Conservation (phyloP, 2,797 vertebrate genomes). For the Pangasius djambal region DNA sequence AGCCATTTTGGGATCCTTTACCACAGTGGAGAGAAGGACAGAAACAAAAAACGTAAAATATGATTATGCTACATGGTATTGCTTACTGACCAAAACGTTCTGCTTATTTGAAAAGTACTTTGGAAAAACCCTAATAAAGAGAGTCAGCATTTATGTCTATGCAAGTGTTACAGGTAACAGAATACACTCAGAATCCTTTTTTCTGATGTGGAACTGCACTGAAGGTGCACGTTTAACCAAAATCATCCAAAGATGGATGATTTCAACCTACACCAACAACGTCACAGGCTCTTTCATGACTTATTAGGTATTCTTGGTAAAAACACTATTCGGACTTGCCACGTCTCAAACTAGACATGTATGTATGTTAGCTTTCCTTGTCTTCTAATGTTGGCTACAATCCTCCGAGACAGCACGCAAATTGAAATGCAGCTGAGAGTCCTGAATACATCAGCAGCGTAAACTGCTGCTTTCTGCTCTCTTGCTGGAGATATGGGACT, state of each 20-base stretch:
- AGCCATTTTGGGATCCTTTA: slow-evolving; percentile 10
- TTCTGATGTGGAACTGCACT: not conserved
- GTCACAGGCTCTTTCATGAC: not conserved
- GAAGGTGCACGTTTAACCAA: not conserved
- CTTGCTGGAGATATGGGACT: slow-evolving; percentile 33
- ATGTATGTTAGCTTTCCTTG: slow-evolving; percentile 8
- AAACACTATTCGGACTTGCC: not conserved
- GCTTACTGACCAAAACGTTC: not conserved
- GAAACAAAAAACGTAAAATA: not conserved
- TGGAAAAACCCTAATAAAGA: not conserved
- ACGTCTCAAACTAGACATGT: not conserved
- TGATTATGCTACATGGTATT: not conserved
- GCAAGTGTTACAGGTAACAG: not conserved
- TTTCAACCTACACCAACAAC: not conserved
- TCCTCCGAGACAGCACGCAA: not conserved
- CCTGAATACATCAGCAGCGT: slow-evolving; percentile 25
- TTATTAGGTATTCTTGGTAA: not conserved
- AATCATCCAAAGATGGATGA: not conserved
- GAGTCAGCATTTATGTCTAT: not conserved
- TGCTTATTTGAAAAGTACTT: not conserved
- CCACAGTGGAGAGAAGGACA: not conserved
- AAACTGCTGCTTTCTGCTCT: slow-evolving; percentile 36
- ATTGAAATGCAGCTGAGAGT: slow-evolving; percentile 16
- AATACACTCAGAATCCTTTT: not conserved
- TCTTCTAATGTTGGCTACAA: not conserved